Percentiles rank a stretch among this genome's conserved stretches.
Evolutionary conservation across 2,113 vertebrate genomes (phyloP).

Genomic region (Mixornis gularis): DNA sequence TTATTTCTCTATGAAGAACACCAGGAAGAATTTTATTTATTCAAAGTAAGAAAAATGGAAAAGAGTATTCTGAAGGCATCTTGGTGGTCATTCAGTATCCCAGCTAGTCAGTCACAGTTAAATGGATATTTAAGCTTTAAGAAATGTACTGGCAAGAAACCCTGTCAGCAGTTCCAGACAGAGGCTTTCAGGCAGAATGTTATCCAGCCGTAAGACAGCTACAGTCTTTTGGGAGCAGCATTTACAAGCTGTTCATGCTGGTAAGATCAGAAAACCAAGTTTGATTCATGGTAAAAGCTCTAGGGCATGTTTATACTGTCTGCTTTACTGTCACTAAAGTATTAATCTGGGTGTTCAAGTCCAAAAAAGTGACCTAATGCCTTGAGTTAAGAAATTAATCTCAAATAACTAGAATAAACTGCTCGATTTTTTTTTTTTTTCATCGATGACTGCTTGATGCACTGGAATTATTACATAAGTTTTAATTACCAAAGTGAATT

Average conservation of each 20-base stretch:
- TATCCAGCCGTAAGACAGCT: constrained; percentile 38
- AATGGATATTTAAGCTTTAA: constrained; percentile 40
- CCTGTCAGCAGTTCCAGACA: not conserved
- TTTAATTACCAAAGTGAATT: not conserved
- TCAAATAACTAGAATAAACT: not conserved
- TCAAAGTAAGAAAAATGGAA: not conserved
- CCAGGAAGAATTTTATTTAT: not conserved
- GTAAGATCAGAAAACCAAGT: constrained; percentile 48
- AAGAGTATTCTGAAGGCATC: not conserved
- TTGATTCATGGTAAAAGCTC: constrained; percentile 52
- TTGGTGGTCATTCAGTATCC: not conserved
- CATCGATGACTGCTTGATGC: not conserved
- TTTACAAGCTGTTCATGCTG: constrained; percentile 61
- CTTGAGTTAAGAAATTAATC: constrained; percentile 24
- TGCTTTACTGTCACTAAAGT: constrained; percentile 32
- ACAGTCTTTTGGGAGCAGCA: constrained; percentile 45
- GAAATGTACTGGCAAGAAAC: constrained; percentile 21
- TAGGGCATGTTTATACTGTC: constrained; percentile 40
- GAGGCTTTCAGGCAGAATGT: constrained; percentile 30
- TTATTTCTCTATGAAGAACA: not conserved
- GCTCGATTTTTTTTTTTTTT: not conserved
- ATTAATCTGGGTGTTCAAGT: constrained; percentile 23
- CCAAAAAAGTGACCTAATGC: not conserved
- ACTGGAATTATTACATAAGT: not conserved
- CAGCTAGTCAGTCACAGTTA: constrained; percentile 9